Evolutionary conservation across 2,797 vertebrate species (phyloP).

Genomic region (Gymnopithys bicolor): DNA sequence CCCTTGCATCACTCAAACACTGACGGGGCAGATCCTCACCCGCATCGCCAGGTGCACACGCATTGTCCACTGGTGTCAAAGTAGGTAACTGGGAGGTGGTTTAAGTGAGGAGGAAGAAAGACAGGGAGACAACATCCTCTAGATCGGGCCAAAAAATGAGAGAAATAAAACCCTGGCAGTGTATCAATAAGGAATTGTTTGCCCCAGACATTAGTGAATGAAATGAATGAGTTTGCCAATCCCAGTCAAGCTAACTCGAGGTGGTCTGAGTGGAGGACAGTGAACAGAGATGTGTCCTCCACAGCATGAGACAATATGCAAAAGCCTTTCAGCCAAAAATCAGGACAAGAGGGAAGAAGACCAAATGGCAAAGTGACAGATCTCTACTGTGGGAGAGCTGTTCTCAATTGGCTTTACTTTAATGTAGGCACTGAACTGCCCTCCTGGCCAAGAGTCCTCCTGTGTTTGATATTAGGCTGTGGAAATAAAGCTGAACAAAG

Average conservation of each 20-base stretch:
- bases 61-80: not conserved
- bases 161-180: not conserved
- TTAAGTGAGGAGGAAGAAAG: not conserved
- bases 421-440: not conserved
- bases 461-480: not conserved
- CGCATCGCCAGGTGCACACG: too few relatives aligned
- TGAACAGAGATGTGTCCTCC: not conserved
- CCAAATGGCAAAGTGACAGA: conserved; percentile 46
- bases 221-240: not conserved
- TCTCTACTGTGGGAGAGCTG: not conserved
- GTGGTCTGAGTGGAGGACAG: not conserved
- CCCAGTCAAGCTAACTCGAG: not conserved
- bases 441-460: not conserved
- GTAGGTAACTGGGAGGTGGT: not conserved
- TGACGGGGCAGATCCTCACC: not conserved
- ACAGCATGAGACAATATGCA: not conserved
- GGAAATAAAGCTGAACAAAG: conserved; percentile 14
- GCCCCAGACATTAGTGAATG: not conserved
- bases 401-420: conserved; percentile 18
- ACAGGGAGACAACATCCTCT: not conserved
- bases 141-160: not conserved
- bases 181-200: not conserved
- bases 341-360: not conserved
- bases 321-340: not conserved
- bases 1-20: not conserved